phyloP scores from a whole-genome alignment of 2,888 invertebrate genomes.

The Drosophila greeni region DNA sequence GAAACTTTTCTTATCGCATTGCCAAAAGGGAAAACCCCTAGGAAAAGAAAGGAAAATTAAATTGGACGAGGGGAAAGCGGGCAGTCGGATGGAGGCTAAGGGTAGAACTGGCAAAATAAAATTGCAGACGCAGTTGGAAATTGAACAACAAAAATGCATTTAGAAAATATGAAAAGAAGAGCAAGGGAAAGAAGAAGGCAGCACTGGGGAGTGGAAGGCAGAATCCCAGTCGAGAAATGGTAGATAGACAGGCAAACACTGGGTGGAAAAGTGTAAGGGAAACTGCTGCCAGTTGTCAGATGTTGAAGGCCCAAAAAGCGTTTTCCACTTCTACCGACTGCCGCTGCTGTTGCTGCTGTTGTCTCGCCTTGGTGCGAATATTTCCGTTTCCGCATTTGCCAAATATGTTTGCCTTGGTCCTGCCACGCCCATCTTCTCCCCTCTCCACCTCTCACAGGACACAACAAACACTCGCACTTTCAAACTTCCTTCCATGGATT shows the following conservation, averaged over 20 bases:
- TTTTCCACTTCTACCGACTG: slow-evolving; percentile 40
- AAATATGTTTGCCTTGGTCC: slow-evolving; percentile 63
- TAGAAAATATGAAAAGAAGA: slow-evolving; percentile 61
- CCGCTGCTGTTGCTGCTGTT: slow-evolving; percentile 48
- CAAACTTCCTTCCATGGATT: slow-evolving; percentile 54
- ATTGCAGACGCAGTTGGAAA: slow-evolving; percentile 70
- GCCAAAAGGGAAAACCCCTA: slow-evolving; percentile 29
- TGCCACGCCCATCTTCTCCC: slow-evolving; percentile 3
- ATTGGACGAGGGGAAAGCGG: slow-evolving; percentile 8
- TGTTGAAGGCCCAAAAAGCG: slow-evolving; percentile 63
- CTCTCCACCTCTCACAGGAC: slow-evolving; percentile 27
- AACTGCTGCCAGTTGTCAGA: slow-evolving; percentile 51
- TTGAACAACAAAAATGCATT: slow-evolving; percentile 74
- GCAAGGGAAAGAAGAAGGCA: slow-evolving; percentile 4
- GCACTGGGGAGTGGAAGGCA: slow-evolving; percentile 6
- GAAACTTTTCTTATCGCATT: slow-evolving; percentile 63
- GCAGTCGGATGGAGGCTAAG: slow-evolving; percentile 5
- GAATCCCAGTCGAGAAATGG: slow-evolving; percentile 26
- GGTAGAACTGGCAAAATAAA: slow-evolving; percentile 58
- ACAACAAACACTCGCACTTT: slow-evolving; percentile 70
- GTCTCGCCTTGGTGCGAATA: slow-evolving; percentile 71
- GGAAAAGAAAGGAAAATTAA: slow-evolving; percentile 35
- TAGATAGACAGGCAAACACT: slow-evolving; percentile 49
- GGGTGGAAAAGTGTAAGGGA: slow-evolving; percentile 7
- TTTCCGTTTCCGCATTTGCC: slow-evolving; percentile 74